Evolutionary conservation across 37 sponge, comb jelly and placozoan genomes (phyloP).

Genomic region (Geodia barretti): DNA sequence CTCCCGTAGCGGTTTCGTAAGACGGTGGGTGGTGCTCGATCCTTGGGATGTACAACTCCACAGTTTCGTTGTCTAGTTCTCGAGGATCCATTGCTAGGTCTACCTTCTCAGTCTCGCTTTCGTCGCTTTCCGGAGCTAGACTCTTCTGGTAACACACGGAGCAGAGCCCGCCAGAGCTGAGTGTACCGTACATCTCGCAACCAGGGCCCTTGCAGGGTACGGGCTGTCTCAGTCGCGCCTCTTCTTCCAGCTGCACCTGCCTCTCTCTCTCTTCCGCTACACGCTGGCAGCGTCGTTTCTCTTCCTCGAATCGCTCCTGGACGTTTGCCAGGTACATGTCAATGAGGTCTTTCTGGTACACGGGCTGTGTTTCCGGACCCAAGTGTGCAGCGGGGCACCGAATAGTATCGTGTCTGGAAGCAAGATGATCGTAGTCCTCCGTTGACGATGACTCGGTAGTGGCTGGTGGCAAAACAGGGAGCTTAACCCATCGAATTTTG

Average conservation of each 20-base stretch:
- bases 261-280: slow-evolving; percentile 41
- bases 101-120: background rate
- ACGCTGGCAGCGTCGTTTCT: slow-evolving; percentile 4
- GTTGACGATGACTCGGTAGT: background rate
- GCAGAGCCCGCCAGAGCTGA: slow-evolving; percentile 56
- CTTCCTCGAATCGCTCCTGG: slow-evolving; percentile 40
- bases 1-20: background rate
- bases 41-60: background rate
- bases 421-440: slow-evolving; percentile 7
- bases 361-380: slow-evolving; percentile 47
- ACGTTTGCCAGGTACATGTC: slow-evolving; percentile 59
- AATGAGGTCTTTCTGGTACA: slow-evolving; percentile 69
- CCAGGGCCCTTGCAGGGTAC: slow-evolving; percentile 59
- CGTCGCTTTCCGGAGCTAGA: background rate
- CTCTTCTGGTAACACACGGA: slow-evolving; percentile 58
- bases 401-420: slow-evolving; percentile 33
- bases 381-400: slow-evolving; percentile 79
- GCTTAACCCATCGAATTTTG: slow-evolving; percentile 66
- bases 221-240: background rate
- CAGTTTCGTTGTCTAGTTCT: background rate
- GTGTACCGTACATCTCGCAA: slow-evolving; percentile 64
- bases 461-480: background rate
- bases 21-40: background rate
- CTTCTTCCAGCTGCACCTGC: slow-evolving; percentile 43
- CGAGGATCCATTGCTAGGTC: background rate